Evolutionary conservation across 2,797 vertebrate genomes (phyloP).

Genomic region (Paramormyrops hopkinsi): DNA sequence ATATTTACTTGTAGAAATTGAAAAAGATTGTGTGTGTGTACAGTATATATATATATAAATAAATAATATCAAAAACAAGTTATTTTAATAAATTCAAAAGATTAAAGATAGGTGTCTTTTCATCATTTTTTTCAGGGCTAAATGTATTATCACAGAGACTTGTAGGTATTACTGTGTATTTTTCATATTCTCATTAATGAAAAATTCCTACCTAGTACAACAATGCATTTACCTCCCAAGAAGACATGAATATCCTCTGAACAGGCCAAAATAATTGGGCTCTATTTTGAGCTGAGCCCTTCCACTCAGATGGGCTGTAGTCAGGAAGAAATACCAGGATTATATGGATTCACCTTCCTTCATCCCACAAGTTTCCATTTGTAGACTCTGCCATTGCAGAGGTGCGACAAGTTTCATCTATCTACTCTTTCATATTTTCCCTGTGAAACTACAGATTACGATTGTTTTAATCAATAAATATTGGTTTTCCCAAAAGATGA

Average conservation of each 20-base stretch:
- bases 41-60: neutral
- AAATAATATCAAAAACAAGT: neutral
- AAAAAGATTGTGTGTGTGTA: neutral
- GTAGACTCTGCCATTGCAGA: neutral
- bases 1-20: neutral
- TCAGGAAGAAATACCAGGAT: conserved; percentile 19
- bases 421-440: neutral
- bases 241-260: conserved; percentile 20
- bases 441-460: neutral
- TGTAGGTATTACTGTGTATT: neutral
- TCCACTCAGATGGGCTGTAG: conserved; percentile 19
- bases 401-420: neutral
- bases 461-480: neutral
- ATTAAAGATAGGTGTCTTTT: neutral
- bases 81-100: neutral
- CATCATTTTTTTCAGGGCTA: neutral
- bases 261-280: conserved; percentile 14
- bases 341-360: conserved; percentile 13
- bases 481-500: neutral
- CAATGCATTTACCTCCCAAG: neutral
- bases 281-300: conserved; percentile 18
- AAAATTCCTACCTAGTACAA: neutral
- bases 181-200: neutral
- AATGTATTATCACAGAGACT: neutral
- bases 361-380: conserved; percentile 2